Evolutionary conservation across 1,140 invertebrate species (phyloP), one percentile per base, ranked within the genome.

Genomic region (Physella acuta): DNA sequence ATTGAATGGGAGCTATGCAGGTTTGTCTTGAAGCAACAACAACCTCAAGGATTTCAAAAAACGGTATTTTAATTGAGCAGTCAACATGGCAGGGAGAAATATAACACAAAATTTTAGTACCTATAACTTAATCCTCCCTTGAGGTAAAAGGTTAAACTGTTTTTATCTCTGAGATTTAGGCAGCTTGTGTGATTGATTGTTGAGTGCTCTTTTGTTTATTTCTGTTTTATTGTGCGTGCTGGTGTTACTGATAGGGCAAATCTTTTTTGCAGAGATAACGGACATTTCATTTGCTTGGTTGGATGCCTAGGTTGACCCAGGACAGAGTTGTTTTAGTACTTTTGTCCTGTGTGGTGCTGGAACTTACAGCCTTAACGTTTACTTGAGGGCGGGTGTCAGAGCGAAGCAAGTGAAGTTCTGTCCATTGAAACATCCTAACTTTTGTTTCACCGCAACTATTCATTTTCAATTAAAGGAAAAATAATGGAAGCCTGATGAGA

Each of bases 211-310:
- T 44, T 8, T 44, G 8, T 11, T 44, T 44, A 11, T 55, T 16
- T 11, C 39, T 26, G 24, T 5, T 62, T 17, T 39, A 2, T 31
- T 66, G 30, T 66, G 53, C 49, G 66, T 60, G 33, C 64, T 53
- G 51, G 52, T 67, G 66, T 60, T 60, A 68, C 66, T 68, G 66
- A 68, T 49, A 26, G 66, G 66, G 66, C 33, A 68, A 33, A 68
- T 68, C 66, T 68, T 68, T 68, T 68, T 68, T 68, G 36, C 66
- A 68, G 66, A 68, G 36, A 26, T 56, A 66, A 68, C 66, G 60
- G 66, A 44, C 55, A 37, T 68, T 59, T 68, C 55, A 68, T 36
- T 67, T 55, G 53, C 20, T 59, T 68, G 65, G 36, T 51, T 65
- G 62, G 62, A 65, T 51, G 49, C 62, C 62, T 65, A 53, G 62